phyloP scores from a whole-genome alignment of 2,113 vertebrate genomes.

The Marcusenius ussheri region DNA sequence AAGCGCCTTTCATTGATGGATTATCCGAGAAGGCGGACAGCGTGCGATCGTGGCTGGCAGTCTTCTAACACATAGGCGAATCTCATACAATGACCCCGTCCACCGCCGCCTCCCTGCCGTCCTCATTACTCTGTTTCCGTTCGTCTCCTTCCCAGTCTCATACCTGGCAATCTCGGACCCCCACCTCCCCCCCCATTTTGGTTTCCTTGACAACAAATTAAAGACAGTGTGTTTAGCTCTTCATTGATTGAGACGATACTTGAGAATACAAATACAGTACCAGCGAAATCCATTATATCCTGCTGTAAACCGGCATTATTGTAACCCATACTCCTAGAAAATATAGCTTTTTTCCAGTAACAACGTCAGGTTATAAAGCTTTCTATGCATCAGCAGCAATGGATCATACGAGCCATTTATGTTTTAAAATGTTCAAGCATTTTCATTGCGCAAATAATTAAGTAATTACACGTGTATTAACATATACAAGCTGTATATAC shows the following conservation, averaged over 20 bases:
- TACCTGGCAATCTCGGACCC: not conserved
- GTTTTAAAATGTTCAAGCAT: not conserved
- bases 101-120: slow-evolving; percentile 10
- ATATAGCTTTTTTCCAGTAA: not conserved
- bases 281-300: not conserved
- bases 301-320: not conserved
- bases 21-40: not conserved
- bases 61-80: slow-evolving; percentile 8
- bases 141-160: slow-evolving; percentile 8
- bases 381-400: not conserved
- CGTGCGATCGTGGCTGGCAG: not conserved
- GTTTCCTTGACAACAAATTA: slow-evolving; percentile 61
- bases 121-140: slow-evolving; percentile 12
- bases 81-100: slow-evolving; percentile 1
- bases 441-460: not conserved
- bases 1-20: not conserved
- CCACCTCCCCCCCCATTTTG: slow-evolving; percentile 25
- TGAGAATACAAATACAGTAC: not conserved
- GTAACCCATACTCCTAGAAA: not conserved
- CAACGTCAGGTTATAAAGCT: not conserved
- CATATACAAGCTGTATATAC: not conserved
- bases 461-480: not conserved
- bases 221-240: slow-evolving; percentile 20
- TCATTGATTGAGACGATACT: not conserved
- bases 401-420: not conserved